Evolutionary conservation across 2,797 vertebrate species (phyloP), one percentile per base, ranked within the genome.

Genomic region (Hypotaenidia okinawae): DNA sequence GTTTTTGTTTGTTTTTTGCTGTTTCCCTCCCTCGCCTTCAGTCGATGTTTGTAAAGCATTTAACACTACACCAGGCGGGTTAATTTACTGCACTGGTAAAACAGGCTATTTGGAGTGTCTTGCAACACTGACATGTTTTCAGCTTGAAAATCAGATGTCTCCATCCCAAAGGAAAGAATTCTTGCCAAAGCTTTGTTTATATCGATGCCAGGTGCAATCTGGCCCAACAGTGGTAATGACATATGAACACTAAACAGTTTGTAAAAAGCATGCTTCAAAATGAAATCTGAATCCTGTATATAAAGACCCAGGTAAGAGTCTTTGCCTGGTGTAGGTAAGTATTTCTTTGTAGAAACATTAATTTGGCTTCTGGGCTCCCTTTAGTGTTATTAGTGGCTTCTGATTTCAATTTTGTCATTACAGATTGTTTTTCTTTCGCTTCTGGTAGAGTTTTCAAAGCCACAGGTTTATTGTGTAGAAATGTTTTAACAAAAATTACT

Each of bases 111-210:
- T 88, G 97, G 97, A 97, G 95, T 94, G 91, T 96, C 95, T 96
- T 55, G 94, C 95, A 97, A 97, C 94, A 92, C 94, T 95, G 97
- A 96, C 87, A 96, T 90, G 97, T 97, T 96, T 97, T 96, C 96
- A 97, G 97, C 96, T 96, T 96, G 95, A 88, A 97, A 98, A 97
- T 97, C 96, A 96, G 97, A 97, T 97, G 97, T 97, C 96, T 95
- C 76, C 64, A 94, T 97, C 97, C 97, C 97, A 97, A 97, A 91
- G 97, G 97, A 90, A 82, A 95, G 88, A 96, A 95, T 79, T 94
- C 93, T 96, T 97, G 97, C 98, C 97, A 98, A 97, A 92, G 90
- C 96, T 95, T 85, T 97, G 96, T 97, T 97, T 93, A 96, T 93
- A 93, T 90, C 74, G 93, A 96, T 97, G 97, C 97, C 97, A 98